Conservation (phyloP, 1,140 invertebrate species). For the Aphidius ervi region DNA sequence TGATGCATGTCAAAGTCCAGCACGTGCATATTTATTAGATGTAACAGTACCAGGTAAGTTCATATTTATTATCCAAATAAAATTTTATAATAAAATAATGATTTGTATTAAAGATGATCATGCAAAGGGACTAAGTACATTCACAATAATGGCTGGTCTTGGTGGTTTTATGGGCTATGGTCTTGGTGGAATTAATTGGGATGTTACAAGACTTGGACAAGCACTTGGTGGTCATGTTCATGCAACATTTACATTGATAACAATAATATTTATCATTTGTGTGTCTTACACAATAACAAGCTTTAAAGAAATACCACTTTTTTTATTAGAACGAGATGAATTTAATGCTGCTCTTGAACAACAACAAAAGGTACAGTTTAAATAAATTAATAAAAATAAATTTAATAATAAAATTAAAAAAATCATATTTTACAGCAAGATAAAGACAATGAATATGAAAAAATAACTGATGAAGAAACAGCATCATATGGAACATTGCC, state of each 20-base stretch:
- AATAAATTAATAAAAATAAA: constrained; percentile 12
- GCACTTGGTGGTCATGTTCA: constrained; percentile 83
- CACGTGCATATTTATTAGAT: constrained; percentile 88
- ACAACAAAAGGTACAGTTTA: constrained; percentile 39
- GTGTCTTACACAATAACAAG: constrained; percentile 77
- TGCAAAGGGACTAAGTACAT: constrained; percentile 86
- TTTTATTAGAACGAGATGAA: constrained; percentile 54
- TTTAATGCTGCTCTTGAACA: constrained; percentile 40
- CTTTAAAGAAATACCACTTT: constrained; percentile 82
- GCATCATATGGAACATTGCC: constrained; percentile 38
- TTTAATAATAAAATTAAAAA: constrained; percentile 5
- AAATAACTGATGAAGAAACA: constrained; percentile 38
- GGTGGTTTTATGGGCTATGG: constrained; percentile 92
- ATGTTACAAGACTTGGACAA: constrained; percentile 71
- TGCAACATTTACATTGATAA: constrained; percentile 85
- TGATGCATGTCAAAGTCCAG: constrained; percentile 92
- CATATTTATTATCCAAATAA: constrained; percentile 8
- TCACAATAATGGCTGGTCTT: constrained; percentile 93
- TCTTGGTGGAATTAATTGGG: constrained; percentile 91
- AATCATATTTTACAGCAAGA: constrained; percentile 14
- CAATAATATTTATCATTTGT: constrained; percentile 80
- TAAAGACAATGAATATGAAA: constrained; percentile 31
- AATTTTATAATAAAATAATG: neutral
- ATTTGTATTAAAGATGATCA: constrained; percentile 70
- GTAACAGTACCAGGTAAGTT: constrained; percentile 76